Base-by-base conservation (phyloP, 2,888 invertebrate genomes). In the Kuschelorhynchus macadamiae region DNA sequence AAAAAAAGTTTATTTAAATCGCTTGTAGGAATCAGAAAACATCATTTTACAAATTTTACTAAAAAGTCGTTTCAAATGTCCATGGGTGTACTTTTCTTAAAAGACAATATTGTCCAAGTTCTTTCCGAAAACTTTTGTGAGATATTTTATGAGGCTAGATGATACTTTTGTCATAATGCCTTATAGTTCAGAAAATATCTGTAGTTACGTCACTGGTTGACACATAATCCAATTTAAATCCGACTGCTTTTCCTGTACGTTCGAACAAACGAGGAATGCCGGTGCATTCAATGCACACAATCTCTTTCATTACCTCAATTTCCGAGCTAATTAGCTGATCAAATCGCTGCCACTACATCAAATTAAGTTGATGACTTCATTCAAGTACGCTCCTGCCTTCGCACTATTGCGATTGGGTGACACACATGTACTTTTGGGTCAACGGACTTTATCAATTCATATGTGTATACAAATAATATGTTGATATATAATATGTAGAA, bases 371-470 rank as follows among this genome's bases (percentile, higher is more conserved):
- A 46, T 56, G 57, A 57, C 63, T 63, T 55, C 44, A 64, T 65
- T 53, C 30, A 39, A 67, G 60, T 62, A 41, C 66, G 55, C 39
- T 66, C 60, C 66, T 56, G 62, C 50, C 41, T 56, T 36, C 30
- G 52, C 50, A 72, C 75, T 76, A 75, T 76, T 76, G 75, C 75
- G 78, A 78, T 79, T 77, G 78, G 76, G 75, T 81, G 81, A 81
- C 81, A 81, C 78, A 81, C 80, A 80, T 81, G 79, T 74, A 75
- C 75, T 74, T 76, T 77, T 78, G 74, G 81, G 80, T 80, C 80
- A 75, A 76, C 78, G 80, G 76, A 81, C 81, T 81, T 81, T 80
- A 80, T 80, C 78, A 75, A 46, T 53, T 60, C 32, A 60, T 60
- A 41, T 66, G 30, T 47, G 75, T 68, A 75, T 65, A 73, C 70